Evolutionary conservation across 2,888 invertebrate species (phyloP), one percentile per base, ranked within the genome.

Genomic region (Cordilura impudica): DNA sequence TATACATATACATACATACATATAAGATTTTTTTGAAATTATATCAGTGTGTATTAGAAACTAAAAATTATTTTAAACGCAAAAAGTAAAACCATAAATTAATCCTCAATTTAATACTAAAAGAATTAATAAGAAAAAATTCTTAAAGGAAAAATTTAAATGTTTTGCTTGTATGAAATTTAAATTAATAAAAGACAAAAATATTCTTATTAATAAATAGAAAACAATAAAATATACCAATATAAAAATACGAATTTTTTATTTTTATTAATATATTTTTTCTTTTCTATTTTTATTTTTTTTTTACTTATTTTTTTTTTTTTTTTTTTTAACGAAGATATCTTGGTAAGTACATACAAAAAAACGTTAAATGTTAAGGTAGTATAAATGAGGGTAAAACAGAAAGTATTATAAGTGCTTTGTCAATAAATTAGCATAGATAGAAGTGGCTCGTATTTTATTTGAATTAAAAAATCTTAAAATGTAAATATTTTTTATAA

Each of bases 141-240:
- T n/a, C n/a, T n/a, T 43, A 74, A 35, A 29, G 18, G 10, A 53
- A n/a, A 31, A 69, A 61, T 47, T 29, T 63, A 49, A 78, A 65
- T 70, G 65, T 78, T 69, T 78, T 54, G 66, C 69, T 74, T 66
- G 21, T 78, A 70, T 16, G 47, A 53, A 65, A 45, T 73, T 66
- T 51, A 53, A 63, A 63, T n/a, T 35, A 23, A 39, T 31, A 39
- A 19, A 72, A 31, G 53, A n/a, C 16, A 16, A 35, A 53, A 56
- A 56, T 47, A n/a, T n/a, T n/a, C n/a, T 43, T 29, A 47, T 31
- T 49, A 45, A 47, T 23, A 51, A 49, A 23, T 5, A 18, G 1
- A 43, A 61, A 61, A 51, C 26, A 47, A 39, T 23, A 54, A 73
- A 56, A 35, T 23, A 56, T 58, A 26, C 10, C 39, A 39, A 54